phyloP scores from a whole-genome alignment of 2,888 invertebrate species.

The Adelognathus sp. region DNA sequence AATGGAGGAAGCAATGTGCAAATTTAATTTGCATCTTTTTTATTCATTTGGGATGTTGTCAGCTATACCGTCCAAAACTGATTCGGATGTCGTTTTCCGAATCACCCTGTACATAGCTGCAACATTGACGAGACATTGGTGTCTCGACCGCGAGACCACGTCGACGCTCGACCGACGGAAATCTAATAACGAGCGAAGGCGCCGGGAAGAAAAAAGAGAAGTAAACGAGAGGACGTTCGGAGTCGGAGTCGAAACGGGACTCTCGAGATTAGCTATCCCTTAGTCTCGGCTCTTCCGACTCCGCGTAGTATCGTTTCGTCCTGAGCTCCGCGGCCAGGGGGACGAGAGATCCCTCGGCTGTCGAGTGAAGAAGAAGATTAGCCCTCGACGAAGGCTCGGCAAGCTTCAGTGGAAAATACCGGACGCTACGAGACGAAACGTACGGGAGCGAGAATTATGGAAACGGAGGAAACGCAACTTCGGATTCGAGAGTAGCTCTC shows the following conservation, averaged over 20 bases:
- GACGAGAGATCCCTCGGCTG: conserved; percentile 24
- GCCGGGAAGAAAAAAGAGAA: not conserved
- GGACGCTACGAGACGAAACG: conserved; percentile 23
- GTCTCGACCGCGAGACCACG: too few relatives aligned
- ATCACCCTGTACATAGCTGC: too few relatives aligned
- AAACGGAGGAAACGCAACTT: conserved; percentile 42
- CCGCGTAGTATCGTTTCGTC: not conserved
- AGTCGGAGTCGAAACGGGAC: conserved; percentile 37
- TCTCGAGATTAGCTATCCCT: conserved; percentile 38
- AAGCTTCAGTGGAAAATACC: not conserved
- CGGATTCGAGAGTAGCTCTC: conserved; percentile 18
- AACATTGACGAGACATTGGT: too few relatives aligned
- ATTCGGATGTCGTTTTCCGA: too few relatives aligned
- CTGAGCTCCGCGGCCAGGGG: conserved; percentile 22
- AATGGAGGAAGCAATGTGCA: too few relatives aligned
- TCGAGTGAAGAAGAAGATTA: conserved; percentile 49
- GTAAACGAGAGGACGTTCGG: not conserved
- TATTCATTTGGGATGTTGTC: too few relatives aligned
- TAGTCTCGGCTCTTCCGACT: not conserved
- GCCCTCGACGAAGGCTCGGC: conserved; percentile 23
- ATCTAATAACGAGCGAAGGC: conserved; percentile 18
- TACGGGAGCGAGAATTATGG: conserved; percentile 28
- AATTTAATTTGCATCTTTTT: too few relatives aligned
- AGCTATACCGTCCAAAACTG: too few relatives aligned
- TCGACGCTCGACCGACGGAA: not conserved